Evolutionary conservation across 2,888 invertebrate genomes (phyloP).

Genomic region (Micropterix aruncella): DNA sequence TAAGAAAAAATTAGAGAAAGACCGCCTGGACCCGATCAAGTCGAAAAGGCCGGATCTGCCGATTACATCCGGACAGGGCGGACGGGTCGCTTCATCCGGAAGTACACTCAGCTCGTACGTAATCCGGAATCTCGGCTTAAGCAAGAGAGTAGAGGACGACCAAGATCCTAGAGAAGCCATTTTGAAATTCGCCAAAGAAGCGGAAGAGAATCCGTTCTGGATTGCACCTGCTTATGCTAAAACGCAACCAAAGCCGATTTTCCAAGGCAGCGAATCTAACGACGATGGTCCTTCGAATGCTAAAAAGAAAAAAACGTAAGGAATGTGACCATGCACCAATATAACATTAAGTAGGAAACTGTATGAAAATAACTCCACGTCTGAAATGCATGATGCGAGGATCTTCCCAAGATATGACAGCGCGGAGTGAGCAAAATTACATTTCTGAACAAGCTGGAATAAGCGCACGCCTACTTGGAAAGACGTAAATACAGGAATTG

Average conservation of each 20-base stretch:
- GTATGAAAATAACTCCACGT: too few species aligned
- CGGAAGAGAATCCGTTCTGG: slow-evolving; percentile 95
- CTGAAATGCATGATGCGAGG: too few species aligned
- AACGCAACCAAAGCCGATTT: slow-evolving; percentile 78
- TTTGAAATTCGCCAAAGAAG: slow-evolving; percentile 86
- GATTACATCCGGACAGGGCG: slow-evolving; percentile 83
- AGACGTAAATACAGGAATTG: too few species aligned
- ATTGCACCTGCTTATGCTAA: slow-evolving; percentile 82
- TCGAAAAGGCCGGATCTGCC: slow-evolving; percentile 73
- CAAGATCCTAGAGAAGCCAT: slow-evolving; percentile 93
- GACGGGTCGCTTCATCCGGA: slow-evolving; percentile 86
- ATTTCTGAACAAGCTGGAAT: too few species aligned
- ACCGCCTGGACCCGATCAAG: slow-evolving; percentile 74
- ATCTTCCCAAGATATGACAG: too few species aligned
- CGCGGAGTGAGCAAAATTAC: too few species aligned
- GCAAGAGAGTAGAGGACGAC: slow-evolving; percentile 83
- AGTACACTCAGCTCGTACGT: slow-evolving; percentile 94
- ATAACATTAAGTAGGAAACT: too few species aligned
- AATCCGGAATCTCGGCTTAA: slow-evolving; percentile 86
- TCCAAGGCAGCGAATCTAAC: slow-evolving; percentile 36
- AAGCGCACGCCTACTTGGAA: too few species aligned
- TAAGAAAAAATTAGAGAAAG: slow-evolving; percentile 83
- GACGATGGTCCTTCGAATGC: slow-evolving; percentile 33
- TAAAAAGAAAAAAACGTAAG: slow-evolving; percentile 33
- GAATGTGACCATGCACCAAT: too few species aligned